These are phyloP conservation scores for Acleris cristana DNA, from an alignment of 2,888 invertebrate species.

Conservation along the genomic window DNA sequence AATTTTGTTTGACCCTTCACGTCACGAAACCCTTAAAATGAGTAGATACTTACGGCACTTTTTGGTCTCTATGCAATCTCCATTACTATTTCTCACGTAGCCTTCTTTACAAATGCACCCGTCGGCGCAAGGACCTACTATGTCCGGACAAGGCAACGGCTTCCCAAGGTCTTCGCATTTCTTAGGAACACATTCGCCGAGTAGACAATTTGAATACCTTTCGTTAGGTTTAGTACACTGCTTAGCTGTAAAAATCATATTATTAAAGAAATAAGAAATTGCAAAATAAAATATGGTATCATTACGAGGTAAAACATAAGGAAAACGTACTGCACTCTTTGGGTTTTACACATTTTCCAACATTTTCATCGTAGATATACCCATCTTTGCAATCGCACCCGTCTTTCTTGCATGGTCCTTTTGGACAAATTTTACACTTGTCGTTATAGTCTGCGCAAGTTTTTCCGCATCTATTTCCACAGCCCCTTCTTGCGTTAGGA, in stretches of 20 bases:
- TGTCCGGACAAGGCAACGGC: slow-evolving; percentile 19
- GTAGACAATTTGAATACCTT: slow-evolving; percentile 10
- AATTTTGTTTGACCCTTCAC: too few species aligned
- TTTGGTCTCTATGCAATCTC: slow-evolving; percentile 17
- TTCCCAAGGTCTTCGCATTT: slow-evolving; percentile 24
- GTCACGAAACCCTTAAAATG: too few species aligned
- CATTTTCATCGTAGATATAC: slow-evolving; percentile 22
- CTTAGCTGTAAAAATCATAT: slow-evolving; percentile 9
- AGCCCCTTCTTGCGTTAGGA: slow-evolving; percentile 18
- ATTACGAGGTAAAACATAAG: too few species aligned
- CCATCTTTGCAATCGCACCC: slow-evolving; percentile 16
- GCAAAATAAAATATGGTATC: too few species aligned
- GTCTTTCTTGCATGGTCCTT: slow-evolving; percentile 14
- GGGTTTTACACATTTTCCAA: slow-evolving; percentile 20
- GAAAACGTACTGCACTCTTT: too few species aligned
- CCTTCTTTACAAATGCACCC: slow-evolving; percentile 32
- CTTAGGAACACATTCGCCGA: slow-evolving; percentile 16
- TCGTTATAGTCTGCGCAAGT: slow-evolving; percentile 23
- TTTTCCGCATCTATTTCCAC: slow-evolving; percentile 23
- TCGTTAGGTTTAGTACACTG: slow-evolving; percentile 18
- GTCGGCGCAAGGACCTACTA: slow-evolving; percentile 23
- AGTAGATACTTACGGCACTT: slow-evolving; percentile 20
- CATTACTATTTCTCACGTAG: slow-evolving; percentile 21
- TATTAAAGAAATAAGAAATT: background rate
- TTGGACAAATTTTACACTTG: slow-evolving; percentile 1